These are phyloP conservation scores for Lumbricus terrestris DNA, from an alignment of 2,888 invertebrate species.

Conservation along the genomic window DNA sequence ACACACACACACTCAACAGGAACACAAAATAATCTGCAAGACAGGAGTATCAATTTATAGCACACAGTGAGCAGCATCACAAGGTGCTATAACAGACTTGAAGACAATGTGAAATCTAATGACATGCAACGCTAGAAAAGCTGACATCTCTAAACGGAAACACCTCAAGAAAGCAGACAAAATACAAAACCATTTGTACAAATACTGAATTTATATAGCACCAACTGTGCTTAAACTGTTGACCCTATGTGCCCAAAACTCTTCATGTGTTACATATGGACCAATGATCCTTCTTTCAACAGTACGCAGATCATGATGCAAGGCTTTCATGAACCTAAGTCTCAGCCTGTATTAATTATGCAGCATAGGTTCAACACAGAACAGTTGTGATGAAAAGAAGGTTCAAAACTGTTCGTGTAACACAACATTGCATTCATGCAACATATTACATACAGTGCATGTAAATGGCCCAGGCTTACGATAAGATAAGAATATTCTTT, in stretches of 20 bases:
- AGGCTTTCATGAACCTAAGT: too few species aligned
- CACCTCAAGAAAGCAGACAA: not conserved
- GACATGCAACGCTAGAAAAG: conserved; percentile 3
- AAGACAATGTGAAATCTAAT: not conserved
- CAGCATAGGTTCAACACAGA: too few species aligned
- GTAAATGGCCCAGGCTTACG: too few species aligned
- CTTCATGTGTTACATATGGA: not conserved
- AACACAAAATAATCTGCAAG: not conserved
- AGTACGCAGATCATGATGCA: too few species aligned
- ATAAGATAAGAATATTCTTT: too few species aligned
- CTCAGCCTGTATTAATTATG: too few species aligned
- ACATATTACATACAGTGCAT: too few species aligned
- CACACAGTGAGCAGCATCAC: not conserved
- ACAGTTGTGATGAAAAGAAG: too few species aligned
- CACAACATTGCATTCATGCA: too few species aligned
- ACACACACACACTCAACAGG: not conserved
- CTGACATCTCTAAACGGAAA: not conserved
- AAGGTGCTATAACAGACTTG: not conserved
- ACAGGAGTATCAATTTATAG: not conserved
- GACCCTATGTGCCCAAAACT: not conserved
- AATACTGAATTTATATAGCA: conserved; percentile 3
- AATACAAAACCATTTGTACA: not conserved
- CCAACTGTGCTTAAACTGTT: not conserved
- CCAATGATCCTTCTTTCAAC: not conserved
- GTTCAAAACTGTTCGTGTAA: too few species aligned